Conservation (phyloP, 2,888 invertebrate species). For the Muschampia plurimacula region DNA sequence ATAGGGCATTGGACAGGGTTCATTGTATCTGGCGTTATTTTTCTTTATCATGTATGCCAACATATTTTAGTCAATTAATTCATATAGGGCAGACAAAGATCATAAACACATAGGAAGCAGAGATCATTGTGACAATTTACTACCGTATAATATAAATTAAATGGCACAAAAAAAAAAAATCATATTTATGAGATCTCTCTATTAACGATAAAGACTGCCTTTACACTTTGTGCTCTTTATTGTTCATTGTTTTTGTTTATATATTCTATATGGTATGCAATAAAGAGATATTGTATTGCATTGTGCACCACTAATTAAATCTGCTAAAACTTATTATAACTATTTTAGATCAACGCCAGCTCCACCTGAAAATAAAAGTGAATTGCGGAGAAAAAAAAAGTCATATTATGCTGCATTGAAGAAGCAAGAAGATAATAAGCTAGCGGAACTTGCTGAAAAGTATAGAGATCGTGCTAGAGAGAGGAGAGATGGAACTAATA, state of each 20-base stretch:
- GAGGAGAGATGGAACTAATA: conserved; percentile 93
- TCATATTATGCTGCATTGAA: conserved; percentile 97
- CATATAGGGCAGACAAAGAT: no score
- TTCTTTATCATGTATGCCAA: no score
- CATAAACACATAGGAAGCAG: no score
- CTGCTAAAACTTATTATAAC: neutral
- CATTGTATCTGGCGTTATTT: no score
- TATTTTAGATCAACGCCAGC: conserved; percentile 76
- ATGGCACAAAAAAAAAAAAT: no score
- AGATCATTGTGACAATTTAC: no score
- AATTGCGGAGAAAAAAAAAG: conserved; percentile 96
- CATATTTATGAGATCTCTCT: no score
- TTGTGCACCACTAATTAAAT: neutral
- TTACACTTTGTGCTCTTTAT: neutral
- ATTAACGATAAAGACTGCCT: no score
- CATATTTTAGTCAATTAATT: no score
- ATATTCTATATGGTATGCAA: no score
- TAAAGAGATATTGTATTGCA: neutral
- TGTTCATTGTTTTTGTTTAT: neutral
- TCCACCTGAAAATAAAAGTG: conserved; percentile 90
- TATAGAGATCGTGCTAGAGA: conserved; percentile 97
- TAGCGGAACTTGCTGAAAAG: conserved; percentile 97
- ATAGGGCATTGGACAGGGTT: no score
- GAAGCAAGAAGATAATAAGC: conserved; percentile 97
- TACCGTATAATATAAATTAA: no score